phyloP scores from a whole-genome alignment of 2,113 vertebrate species.

The Caranx melampygus region DNA sequence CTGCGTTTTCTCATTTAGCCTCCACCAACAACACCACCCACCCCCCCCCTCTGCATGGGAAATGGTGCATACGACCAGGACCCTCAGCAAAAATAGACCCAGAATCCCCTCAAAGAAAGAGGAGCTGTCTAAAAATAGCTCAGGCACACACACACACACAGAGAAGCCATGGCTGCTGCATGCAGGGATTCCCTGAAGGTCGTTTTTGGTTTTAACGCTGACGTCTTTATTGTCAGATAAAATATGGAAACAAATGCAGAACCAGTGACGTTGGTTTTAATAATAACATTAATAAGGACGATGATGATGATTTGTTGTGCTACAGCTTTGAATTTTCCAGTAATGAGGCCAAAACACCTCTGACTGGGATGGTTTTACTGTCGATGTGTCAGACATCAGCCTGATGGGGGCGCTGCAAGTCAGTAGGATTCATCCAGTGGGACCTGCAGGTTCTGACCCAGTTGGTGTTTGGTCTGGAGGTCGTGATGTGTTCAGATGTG shows the following conservation, averaged over 20 bases:
- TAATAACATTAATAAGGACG: neutral
- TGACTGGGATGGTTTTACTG: too few relatives aligned
- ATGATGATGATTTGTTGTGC: too few relatives aligned
- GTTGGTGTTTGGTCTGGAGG: too few relatives aligned
- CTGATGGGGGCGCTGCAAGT: too few relatives aligned
- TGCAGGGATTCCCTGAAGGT: slow-evolving; percentile 60
- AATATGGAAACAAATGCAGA: neutral
- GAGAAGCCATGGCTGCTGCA: neutral
- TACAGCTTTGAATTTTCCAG: too few relatives aligned
- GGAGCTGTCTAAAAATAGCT: slow-evolving; percentile 56
- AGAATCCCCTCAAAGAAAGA: slow-evolving; percentile 65
- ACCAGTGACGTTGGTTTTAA: neutral
- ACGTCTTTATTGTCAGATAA: slow-evolving; percentile 8
- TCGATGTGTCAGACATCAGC: neutral
- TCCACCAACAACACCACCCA: neutral
- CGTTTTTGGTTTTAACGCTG: neutral
- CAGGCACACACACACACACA: slow-evolving; percentile 24
- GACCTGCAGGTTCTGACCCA: too few relatives aligned
- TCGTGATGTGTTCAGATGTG: too few relatives aligned
- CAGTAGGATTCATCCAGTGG: too few relatives aligned
- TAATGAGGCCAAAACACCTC: too few relatives aligned
- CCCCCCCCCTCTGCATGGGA: neutral
- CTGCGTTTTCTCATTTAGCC: slow-evolving; percentile 19
- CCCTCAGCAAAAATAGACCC: slow-evolving; percentile 60
- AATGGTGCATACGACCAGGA: slow-evolving; percentile 48